Evolutionary conservation across 2,797 vertebrate genomes (phyloP).

Genomic region (Columba guinea): DNA sequence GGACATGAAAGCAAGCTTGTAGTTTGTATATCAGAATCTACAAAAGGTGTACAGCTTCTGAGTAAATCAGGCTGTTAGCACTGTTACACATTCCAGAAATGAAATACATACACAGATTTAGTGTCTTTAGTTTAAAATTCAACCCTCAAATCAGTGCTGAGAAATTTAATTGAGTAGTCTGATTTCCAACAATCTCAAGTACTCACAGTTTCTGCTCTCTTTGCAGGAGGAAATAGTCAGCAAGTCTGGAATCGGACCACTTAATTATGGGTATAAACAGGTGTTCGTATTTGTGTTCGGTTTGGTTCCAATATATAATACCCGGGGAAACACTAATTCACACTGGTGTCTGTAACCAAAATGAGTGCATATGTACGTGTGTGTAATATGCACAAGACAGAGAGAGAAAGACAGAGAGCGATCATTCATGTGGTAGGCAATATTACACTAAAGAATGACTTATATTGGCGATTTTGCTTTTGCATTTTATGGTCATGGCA

Average conservation of each 20-base stretch:
- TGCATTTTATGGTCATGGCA: not conserved
- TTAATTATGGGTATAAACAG: not conserved
- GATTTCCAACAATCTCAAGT: not conserved
- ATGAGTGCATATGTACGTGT: not conserved
- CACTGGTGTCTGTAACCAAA: not conserved
- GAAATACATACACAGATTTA: not conserved
- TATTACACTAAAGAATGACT: not conserved
- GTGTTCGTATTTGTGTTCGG: not conserved
- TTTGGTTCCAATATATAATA: not conserved
- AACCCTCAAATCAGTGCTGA: not conserved
- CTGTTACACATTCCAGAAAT: not conserved
- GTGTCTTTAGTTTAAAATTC: not conserved
- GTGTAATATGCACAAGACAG: not conserved
- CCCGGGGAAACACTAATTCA: not conserved
- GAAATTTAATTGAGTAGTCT: not conserved
- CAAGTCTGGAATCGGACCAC: not conserved
- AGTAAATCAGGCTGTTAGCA: not conserved
- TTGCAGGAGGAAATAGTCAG: not conserved
- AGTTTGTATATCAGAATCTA: not conserved
- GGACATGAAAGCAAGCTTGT: not conserved
- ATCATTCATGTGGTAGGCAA: not conserved
- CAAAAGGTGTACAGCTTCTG: not conserved
- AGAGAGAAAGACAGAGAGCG: not conserved
- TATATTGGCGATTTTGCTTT: not conserved
- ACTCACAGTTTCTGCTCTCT: not conserved